Evolutionary conservation across 2,888 invertebrate species (phyloP).

Genomic region (Deroplatys truncata): DNA sequence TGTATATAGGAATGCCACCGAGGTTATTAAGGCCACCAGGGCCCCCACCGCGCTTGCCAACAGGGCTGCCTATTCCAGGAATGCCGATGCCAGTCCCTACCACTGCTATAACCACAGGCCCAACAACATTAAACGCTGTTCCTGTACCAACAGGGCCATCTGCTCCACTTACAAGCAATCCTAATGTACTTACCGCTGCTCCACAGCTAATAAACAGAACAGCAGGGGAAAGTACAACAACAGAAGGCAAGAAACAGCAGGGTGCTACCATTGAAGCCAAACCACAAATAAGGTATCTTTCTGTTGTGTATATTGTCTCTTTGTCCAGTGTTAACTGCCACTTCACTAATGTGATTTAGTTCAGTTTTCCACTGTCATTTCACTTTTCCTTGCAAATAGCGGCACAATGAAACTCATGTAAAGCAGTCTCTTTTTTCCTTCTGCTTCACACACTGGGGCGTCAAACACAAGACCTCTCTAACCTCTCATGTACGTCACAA

Average conservation of each 20-base stretch:
- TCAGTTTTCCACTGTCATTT: background rate
- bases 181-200: constrained; percentile 75
- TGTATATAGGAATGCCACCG: constrained; percentile 37
- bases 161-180: constrained; percentile 40
- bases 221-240: constrained; percentile 56
- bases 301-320: background rate
- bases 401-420: too few species aligned
- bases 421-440: too few species aligned
- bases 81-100: constrained; percentile 37
- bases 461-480: too few species aligned
- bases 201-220: constrained; percentile 72
- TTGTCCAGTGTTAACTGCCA: too few species aligned
- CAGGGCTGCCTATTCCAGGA: constrained; percentile 23
- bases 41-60: constrained; percentile 33
- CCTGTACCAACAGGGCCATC: constrained; percentile 35
- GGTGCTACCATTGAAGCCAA: constrained; percentile 88
- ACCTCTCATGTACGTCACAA: too few species aligned
- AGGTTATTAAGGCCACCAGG: constrained; percentile 35
- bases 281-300: constrained; percentile 74
- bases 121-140: constrained; percentile 42
- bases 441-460: too few species aligned
- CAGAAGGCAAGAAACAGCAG: constrained; percentile 44
- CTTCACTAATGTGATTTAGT: background rate
- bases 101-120: constrained; percentile 51
- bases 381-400: background rate